These are phyloP conservation scores for Pterocles gutturalis DNA, from an alignment of 2,113 vertebrate species.

Conservation along the genomic window DNA sequence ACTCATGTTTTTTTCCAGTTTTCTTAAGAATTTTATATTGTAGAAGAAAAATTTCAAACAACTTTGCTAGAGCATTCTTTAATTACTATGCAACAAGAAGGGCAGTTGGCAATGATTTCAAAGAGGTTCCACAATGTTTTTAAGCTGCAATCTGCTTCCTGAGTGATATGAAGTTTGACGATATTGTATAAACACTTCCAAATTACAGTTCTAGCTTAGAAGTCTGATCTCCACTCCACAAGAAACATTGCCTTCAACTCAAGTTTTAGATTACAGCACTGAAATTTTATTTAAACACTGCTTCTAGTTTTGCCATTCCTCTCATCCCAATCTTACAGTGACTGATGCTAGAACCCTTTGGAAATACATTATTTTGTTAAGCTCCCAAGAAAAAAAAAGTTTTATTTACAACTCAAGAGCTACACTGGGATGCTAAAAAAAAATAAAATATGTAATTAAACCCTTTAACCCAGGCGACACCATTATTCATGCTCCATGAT, in stretches of 20 bases:
- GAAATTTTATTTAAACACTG: not conserved
- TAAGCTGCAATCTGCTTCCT: not conserved
- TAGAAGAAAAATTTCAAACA: not conserved
- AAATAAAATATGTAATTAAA: not conserved
- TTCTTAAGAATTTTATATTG: not conserved
- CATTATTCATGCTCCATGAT: not conserved
- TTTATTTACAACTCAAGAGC: not conserved
- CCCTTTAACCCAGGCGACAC: not conserved
- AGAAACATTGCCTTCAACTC: not conserved
- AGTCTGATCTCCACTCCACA: rapidly evolving
- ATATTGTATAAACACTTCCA: not conserved
- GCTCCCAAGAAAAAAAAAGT: not conserved
- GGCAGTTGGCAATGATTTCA: not conserved
- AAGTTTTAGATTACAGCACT: not conserved
- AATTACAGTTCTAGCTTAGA: not conserved
- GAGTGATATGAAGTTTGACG: not conserved
- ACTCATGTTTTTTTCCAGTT: not conserved
- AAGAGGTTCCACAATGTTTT: not conserved
- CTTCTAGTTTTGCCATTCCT: not conserved
- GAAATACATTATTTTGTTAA: not conserved
- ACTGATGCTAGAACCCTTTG: not conserved
- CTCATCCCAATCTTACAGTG: not conserved
- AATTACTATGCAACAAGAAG: not conserved
- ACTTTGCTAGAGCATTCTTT: not conserved
- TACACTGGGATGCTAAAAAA: not conserved